These are phyloP conservation scores for Tetrax tetrax DNA, from an alignment of 2,113 vertebrate species.

Conservation along the genomic window DNA sequence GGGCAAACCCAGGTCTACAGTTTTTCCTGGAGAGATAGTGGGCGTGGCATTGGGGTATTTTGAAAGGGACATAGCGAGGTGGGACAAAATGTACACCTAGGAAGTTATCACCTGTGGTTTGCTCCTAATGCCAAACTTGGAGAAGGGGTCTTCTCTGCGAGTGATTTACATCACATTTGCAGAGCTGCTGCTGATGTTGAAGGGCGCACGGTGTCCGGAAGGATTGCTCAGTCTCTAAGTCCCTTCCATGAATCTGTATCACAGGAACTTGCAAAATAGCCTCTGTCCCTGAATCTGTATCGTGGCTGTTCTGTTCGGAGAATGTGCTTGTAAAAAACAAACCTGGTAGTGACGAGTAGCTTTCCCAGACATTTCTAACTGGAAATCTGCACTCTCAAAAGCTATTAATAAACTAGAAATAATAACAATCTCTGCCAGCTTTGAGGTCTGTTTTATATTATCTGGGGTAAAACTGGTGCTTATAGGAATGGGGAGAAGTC, in stretches of 20 bases:
- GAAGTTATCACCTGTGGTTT: neutral
- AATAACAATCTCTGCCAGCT: neutral
- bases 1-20: neutral
- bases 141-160: neutral
- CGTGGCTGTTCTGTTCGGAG: accelerated
- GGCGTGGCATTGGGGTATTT: neutral
- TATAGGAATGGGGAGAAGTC: neutral
- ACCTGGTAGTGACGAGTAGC: neutral
- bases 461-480: neutral
- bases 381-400: neutral
- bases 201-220: neutral
- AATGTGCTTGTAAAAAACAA: neutral
- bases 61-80: neutral
- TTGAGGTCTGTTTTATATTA: neutral
- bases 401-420: neutral
- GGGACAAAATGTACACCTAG: neutral
- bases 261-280: neutral
- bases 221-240: neutral
- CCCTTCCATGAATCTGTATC: neutral
- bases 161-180: accelerated
- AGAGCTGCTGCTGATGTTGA: neutral
- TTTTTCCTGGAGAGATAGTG: neutral
- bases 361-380: neutral
- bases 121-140: neutral
- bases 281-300: neutral